Percentiles rank a stretch among this genome's conserved stretches.
Evolutionary conservation across 2,113 vertebrate species (phyloP).

Genomic region (Ivindomyrus marchei): DNA sequence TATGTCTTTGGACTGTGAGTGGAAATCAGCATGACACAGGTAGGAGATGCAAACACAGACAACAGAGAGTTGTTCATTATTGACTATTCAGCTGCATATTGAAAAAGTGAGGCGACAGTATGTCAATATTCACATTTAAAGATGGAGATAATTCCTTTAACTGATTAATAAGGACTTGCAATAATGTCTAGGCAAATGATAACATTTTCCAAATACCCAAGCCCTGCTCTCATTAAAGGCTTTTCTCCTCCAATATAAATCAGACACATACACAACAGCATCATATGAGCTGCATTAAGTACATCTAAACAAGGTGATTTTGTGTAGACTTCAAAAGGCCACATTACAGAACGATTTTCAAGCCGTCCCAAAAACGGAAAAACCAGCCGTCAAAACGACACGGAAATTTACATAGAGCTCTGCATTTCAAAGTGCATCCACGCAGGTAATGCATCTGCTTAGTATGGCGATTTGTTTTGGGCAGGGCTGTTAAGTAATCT

Average conservation of each 20-base stretch:
- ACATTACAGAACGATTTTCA: background rate
- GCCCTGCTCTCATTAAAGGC: background rate
- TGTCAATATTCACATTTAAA: background rate
- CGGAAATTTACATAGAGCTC: slow-evolving; percentile 9
- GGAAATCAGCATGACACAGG: background rate
- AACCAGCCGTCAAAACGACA: no score
- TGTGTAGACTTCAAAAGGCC: background rate
- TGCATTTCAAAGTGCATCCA: slow-evolving; percentile 15
- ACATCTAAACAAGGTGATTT: background rate
- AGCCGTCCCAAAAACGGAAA: background rate
- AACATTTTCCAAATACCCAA: background rate
- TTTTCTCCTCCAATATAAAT: background rate
- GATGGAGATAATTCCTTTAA: background rate
- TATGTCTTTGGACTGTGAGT: background rate
- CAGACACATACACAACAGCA: background rate
- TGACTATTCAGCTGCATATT: background rate
- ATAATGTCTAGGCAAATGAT: background rate
- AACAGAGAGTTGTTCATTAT: background rate
- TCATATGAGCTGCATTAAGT: background rate
- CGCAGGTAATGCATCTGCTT: background rate
- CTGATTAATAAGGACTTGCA: background rate
- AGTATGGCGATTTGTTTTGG: slow-evolving; percentile 11
- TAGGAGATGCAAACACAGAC: background rate
- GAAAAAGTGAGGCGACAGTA: background rate
- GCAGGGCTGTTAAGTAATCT: slow-evolving; percentile 17